phyloP scores from a whole-genome alignment of 1,140 invertebrate genomes.

The Atta colombica region DNA sequence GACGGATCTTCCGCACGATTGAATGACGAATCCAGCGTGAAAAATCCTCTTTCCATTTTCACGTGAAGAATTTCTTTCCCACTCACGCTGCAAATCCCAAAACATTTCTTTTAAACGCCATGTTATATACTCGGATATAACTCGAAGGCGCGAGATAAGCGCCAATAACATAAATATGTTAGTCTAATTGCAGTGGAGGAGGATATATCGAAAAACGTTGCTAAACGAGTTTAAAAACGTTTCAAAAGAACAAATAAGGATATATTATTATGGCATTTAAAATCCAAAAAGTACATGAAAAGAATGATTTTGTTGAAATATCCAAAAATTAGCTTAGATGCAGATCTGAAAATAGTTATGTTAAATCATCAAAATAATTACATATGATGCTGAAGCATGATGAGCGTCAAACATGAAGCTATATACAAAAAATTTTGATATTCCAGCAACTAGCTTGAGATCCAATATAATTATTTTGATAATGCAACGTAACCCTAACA shows the following conservation, averaged over 20 bases:
- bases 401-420: too few relatives aligned
- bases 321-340: too few relatives aligned
- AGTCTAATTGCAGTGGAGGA: not conserved
- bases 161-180: slow-evolving; percentile 8
- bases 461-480: too few relatives aligned
- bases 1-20: slow-evolving; percentile 10
- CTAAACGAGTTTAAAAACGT: not conserved
- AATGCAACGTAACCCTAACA: too few relatives aligned
- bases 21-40: slow-evolving; percentile 26
- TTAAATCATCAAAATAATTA: too few relatives aligned
- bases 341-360: too few relatives aligned
- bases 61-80: not conserved
- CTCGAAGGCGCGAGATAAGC: not conserved
- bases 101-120: slow-evolving; percentile 18
- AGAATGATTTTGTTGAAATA: too few relatives aligned
- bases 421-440: too few relatives aligned
- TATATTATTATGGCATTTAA: not conserved
- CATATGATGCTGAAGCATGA: too few relatives aligned
- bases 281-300: not conserved
- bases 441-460: too few relatives aligned
- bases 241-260: not conserved
- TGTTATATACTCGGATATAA: not conserved
- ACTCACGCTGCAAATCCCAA: not conserved
- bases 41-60: not conserved
- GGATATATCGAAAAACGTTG: not conserved